Evolutionary conservation across 37 sponge, comb jelly and placozoan species (phyloP).

Genomic region (Halisarca cf. caerulea): DNA sequence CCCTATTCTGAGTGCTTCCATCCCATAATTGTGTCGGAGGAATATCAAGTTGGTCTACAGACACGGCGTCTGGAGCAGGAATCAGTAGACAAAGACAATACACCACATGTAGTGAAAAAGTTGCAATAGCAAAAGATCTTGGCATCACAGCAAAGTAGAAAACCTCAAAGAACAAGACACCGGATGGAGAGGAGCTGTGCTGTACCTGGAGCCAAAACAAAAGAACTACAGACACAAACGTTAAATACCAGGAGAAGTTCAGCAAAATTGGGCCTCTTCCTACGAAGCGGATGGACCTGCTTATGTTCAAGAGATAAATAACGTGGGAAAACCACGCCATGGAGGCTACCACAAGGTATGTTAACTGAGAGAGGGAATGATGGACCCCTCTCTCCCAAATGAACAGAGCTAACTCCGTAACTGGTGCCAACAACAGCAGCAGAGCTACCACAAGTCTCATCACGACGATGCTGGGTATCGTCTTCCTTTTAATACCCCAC

Average conservation of each 20-base stretch:
- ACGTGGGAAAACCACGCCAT: constrained; percentile 48
- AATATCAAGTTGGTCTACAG: neutral
- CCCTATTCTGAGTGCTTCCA: neutral
- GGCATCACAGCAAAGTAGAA: constrained; percentile 47
- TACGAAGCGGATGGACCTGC: constrained; percentile 40
- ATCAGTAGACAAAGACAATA: constrained; percentile 50
- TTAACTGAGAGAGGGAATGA: constrained; percentile 33
- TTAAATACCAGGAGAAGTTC: constrained; percentile 50
- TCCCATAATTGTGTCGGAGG: neutral
- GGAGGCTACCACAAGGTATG: constrained; percentile 7
- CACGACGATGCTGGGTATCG: constrained; percentile 17
- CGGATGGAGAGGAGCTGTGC: neutral
- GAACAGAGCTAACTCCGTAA: constrained; percentile 27
- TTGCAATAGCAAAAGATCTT: constrained; percentile 26
- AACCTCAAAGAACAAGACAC: neutral
- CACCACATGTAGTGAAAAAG: constrained; percentile 48
- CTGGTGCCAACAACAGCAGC: neutral
- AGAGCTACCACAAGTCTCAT: constrained; percentile 30
- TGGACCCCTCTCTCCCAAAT: constrained; percentile 37
- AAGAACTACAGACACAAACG: constrained; percentile 36
- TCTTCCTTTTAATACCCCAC: constrained; percentile 30
- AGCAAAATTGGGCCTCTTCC: constrained; percentile 67
- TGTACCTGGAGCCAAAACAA: constrained; percentile 33
- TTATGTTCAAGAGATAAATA: constrained; percentile 14
- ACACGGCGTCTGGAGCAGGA: constrained; percentile 24